Conservation (phyloP, 2,113 vertebrate genomes). For the Ovibos moschatus region DNA sequence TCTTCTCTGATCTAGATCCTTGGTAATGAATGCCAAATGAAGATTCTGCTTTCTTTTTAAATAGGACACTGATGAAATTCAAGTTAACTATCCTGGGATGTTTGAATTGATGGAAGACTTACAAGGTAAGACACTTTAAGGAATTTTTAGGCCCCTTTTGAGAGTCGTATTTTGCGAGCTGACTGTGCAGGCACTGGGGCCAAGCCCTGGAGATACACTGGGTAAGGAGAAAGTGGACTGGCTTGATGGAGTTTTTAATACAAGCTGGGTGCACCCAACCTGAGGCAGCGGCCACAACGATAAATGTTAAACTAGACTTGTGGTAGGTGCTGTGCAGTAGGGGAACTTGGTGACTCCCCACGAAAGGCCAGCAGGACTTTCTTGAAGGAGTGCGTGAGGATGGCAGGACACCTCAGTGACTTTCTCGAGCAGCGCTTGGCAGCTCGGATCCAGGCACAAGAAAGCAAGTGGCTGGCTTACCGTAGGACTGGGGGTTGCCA, state of each 20-base stretch:
- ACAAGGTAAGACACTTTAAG: slow-evolving; percentile 85
- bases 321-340: background rate
- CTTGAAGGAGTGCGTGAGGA: background rate
- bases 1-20: background rate
- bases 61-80: slow-evolving; percentile 94
- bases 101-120: slow-evolving; percentile 94
- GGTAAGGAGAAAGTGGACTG: background rate
- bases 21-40: background rate
- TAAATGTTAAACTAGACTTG: background rate
- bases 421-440: background rate
- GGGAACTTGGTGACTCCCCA: background rate
- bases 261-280: background rate
- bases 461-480: background rate
- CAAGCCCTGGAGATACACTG: background rate
- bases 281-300: background rate
- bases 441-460: background rate
- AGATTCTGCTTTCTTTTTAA: slow-evolving; percentile 55
- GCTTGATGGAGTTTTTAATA: background rate
- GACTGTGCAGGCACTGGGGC: background rate
- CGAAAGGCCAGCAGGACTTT: background rate
- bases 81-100: slow-evolving; percentile 93
- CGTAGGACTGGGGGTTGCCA: background rate
- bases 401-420: background rate
- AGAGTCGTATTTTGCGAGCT: background rate
- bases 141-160: background rate